Base-by-base conservation (phyloP, 2,888 invertebrate genomes). In the Drosophila lacicola region DNA sequence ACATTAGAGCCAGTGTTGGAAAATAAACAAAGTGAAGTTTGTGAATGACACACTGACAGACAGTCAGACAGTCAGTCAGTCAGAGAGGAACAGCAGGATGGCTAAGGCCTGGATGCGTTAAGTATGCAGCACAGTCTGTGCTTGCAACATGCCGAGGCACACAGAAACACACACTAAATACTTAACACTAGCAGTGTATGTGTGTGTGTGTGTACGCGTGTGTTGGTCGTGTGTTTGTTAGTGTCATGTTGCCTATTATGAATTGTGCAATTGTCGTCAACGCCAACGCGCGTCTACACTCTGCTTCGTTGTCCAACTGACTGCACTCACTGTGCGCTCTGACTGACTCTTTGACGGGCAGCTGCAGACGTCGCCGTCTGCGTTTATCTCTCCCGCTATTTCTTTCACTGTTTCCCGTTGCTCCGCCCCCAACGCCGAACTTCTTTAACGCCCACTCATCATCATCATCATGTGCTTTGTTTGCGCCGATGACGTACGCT, bases 211-310 rank as follows among this genome's bases (percentile, higher is more conserved):
- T 42, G 44, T 21, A 25, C 11, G 29, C 19, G 29, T 41, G 42
- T 47, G 41, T 29, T 37, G 39, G 42, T 34, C 49, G 56, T 33
- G 41, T 50, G 47, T 56, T 62, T 55, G 67, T 51, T 51, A 36
- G 75, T 76, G 80, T 80, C 80, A 78, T 80, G 80, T 85, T 88
- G 78, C 83, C 86, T 78, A 84, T 84, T 84, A 88, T 88, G 86
- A 88, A 84, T 84, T 84, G 88, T 86, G 81, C 84, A 86, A 84
- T 84, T 84, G 84, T 84, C 78, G 86, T 84, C 88, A 79, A 72
- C 86, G 81, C 81, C 81, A 88, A 62, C 73, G 55, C 74, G 75
- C 61, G 56, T 61, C 66, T 74, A 56, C 29, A 29, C 74, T 74
- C 53, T 57, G 57, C 64, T 66, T 55, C 65, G 65, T 65, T 74